Conservation (phyloP, 2,113 vertebrate species). For the Melanerpes formicivorus region DNA sequence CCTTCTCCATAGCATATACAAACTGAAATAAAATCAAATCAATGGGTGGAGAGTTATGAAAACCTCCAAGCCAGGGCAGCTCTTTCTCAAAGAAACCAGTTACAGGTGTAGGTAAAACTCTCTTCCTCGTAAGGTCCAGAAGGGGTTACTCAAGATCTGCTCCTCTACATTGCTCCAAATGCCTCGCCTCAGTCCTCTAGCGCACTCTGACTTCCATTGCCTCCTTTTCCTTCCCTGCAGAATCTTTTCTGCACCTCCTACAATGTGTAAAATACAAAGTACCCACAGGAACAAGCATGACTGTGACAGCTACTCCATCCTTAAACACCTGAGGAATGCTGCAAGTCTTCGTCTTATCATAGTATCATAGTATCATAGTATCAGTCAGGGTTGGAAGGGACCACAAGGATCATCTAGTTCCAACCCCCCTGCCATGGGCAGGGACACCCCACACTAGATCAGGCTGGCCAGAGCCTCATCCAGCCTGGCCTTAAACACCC, state of each 20-base stretch:
- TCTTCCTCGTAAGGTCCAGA: not conserved
- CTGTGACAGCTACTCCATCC: not conserved
- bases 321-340: not conserved
- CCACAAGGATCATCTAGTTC: too few relatives aligned
- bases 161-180: not conserved
- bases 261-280: not conserved
- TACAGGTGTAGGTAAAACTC: not conserved
- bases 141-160: not conserved
- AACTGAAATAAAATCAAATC: not conserved
- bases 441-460: too few relatives aligned
- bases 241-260: not conserved
- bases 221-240: not conserved
- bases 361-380: too few relatives aligned
- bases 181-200: not conserved
- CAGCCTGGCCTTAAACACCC: too few relatives aligned
- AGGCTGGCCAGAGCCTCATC: too few relatives aligned
- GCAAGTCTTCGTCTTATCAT: not conserved
- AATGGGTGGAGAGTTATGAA: not conserved
- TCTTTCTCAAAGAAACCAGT: not conserved
- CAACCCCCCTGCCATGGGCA: too few relatives aligned
- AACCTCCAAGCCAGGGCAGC: not conserved
- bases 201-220: not conserved
- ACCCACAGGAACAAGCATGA: rapidly evolving
- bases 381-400: too few relatives aligned
- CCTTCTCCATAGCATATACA: not conserved